Conservation (phyloP, 1,140 invertebrate genomes). For the Leptopilina boulardi region DNA sequence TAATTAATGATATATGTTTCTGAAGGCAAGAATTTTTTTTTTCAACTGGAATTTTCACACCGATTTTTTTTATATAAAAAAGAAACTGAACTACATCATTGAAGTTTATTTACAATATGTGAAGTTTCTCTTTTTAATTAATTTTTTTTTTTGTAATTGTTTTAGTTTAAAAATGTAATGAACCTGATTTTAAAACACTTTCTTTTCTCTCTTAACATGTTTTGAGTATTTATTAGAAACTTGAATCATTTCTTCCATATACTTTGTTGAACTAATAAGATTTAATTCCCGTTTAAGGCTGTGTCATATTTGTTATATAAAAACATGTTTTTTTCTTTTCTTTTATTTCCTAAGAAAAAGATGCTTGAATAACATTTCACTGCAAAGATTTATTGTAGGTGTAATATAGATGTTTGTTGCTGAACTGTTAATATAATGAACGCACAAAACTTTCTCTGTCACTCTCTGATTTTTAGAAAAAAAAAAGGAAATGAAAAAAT, state of each 20-base stretch:
- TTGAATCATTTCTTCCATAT: slow-evolving; percentile 25
- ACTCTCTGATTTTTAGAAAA: background rate
- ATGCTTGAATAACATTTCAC: slow-evolving; percentile 11
- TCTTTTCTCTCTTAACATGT: slow-evolving; percentile 21
- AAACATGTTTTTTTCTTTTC: slow-evolving; percentile 12
- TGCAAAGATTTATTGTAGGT: background rate
- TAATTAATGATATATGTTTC: too few species aligned
- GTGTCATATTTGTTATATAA: slow-evolving; percentile 17
- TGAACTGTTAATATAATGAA: background rate
- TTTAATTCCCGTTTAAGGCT: background rate
- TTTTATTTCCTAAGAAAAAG: slow-evolving; percentile 9
- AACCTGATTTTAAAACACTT: slow-evolving; percentile 28
- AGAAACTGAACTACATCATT: background rate
- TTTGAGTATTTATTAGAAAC: slow-evolving; percentile 25
- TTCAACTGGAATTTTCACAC: background rate
- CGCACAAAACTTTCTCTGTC: background rate
- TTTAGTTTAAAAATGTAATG: background rate
- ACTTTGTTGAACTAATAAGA: slow-evolving; percentile 15
- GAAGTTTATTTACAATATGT: background rate
- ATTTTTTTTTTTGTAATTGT: slow-evolving; percentile 18
- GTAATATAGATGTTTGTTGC: slow-evolving; percentile 4
- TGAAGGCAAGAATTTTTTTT: background rate
- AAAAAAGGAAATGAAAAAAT: background rate
- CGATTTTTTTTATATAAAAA: background rate
- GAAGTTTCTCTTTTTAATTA: slow-evolving; percentile 1